A percentile compares a stretch with the other conserved stretches of the same genome.
Conservation (phyloP, 2,888 invertebrate genomes). For the Kuschelorhynchus macadamiae region DNA sequence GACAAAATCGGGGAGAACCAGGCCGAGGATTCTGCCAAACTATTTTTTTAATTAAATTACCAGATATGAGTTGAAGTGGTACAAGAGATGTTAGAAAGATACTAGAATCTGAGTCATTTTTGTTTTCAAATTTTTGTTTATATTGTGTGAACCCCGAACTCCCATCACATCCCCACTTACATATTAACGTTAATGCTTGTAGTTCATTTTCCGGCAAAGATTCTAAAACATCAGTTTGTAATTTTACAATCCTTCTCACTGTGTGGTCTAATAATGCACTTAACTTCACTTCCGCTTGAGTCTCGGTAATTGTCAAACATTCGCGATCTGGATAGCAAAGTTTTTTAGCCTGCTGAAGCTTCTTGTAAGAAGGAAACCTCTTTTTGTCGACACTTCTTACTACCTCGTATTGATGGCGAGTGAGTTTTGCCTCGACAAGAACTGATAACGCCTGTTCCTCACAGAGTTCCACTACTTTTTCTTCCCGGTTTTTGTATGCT, state of each 20-base stretch:
- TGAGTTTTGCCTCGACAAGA: no score
- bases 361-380: no score
- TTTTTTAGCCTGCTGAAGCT: no score
- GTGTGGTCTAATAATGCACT: conserved; percentile 21
- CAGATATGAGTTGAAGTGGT: conserved; percentile 48
- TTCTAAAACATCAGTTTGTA: conserved; percentile 9
- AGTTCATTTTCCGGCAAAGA: neutral
- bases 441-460: no score
- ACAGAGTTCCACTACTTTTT: no score
- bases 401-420: no score
- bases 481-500: no score
- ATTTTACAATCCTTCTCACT: neutral
- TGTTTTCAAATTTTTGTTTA: conserved; percentile 46
- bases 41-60: conserved; percentile 42
- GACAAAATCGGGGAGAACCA: conserved; percentile 57
- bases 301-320: no score
- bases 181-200: conserved; percentile 14
- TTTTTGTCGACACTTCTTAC: no score
- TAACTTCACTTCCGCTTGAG: conserved; percentile 18
- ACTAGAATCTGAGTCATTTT: conserved; percentile 49
- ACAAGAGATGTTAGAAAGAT: conserved; percentile 53
- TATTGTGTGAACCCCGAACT: conserved; percentile 13
- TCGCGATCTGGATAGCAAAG: no score
- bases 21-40: conserved; percentile 57
- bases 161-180: conserved; percentile 8